These are phyloP conservation scores for Platygyra sinensis DNA, from an alignment of 64 coral and sea anemone species.

Conservation along the genomic window DNA sequence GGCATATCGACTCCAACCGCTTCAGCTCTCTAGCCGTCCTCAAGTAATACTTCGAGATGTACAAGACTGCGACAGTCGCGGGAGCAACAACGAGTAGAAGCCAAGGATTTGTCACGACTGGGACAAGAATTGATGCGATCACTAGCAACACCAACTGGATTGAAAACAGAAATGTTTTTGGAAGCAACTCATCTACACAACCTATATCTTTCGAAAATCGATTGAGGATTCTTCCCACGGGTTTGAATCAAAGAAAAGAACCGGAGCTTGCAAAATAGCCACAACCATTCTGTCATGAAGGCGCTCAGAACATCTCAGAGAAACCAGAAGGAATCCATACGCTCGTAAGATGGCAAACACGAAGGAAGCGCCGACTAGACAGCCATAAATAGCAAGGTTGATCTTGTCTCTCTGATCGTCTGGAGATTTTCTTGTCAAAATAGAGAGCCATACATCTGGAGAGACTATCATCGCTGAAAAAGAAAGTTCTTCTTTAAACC, in stretches of 20 bases:
- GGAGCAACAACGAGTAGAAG: background rate
- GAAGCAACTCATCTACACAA: background rate
- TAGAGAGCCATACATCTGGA: background rate
- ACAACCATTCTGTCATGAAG: slow-evolving; percentile 50
- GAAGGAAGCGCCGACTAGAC: background rate
- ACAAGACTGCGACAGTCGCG: background rate
- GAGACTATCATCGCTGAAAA: background rate
- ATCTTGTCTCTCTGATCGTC: background rate
- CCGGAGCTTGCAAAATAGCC: slow-evolving; percentile 30
- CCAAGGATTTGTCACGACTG: background rate
- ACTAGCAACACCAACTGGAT: background rate
- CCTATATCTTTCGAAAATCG: slow-evolving; percentile 41
- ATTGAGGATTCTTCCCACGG: slow-evolving; percentile 48
- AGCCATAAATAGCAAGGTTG: background rate
- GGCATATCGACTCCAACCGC: slow-evolving; percentile 4
- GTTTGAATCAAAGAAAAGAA: slow-evolving; percentile 57
- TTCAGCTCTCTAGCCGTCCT: background rate
- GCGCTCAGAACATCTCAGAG: background rate
- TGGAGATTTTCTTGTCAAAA: background rate
- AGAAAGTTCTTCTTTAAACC: no score
- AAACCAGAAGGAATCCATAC: background rate
- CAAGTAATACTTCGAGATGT: slow-evolving; percentile 10
- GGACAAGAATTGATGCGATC: background rate
- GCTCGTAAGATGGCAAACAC: background rate
- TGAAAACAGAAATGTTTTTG: background rate